phyloP scores from a whole-genome alignment of 2,888 invertebrate genomes.

The Urechis unicinctus region DNA sequence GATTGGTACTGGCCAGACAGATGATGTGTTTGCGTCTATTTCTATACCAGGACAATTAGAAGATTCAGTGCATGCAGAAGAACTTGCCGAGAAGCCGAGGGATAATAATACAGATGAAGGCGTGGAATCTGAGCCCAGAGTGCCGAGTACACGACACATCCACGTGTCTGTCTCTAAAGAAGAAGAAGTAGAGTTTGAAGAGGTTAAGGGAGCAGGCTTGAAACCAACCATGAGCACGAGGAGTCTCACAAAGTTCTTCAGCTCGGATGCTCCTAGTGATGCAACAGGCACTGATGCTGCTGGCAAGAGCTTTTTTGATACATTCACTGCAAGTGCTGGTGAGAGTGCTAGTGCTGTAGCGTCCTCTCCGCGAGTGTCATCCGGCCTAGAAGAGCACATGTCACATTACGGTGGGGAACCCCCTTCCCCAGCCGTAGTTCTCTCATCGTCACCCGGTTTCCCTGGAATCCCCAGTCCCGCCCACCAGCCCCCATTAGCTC shows the following conservation, averaged over 20 bases:
- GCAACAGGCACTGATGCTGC: constrained; percentile 12
- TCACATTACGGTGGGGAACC: no score
- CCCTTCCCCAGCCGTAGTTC: no score
- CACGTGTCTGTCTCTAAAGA: neutral
- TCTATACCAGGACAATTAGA: no score
- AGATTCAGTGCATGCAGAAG: no score
- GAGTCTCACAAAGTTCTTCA: constrained; percentile 23
- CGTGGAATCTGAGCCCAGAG: neutral
- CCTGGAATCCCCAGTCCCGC: no score
- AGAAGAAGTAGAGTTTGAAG: constrained; percentile 14
- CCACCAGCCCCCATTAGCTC: neutral
- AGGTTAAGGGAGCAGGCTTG: constrained; percentile 11
- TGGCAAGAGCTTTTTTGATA: constrained; percentile 25
- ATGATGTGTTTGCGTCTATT: no score
- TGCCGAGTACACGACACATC: neutral
- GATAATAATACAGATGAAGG: neutral
- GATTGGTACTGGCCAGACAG: no score
- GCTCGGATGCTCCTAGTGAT: constrained; percentile 2
- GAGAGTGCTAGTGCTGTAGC: constrained; percentile 1
- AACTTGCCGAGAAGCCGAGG: no score
- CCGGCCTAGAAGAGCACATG: no score
- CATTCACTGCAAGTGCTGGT: constrained; percentile 19
- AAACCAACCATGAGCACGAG: constrained; percentile 13
- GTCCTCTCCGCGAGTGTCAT: no score
- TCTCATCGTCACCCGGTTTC: no score